Base-by-base conservation (phyloP, 2,888 invertebrate genomes). In the Chaetogeoica ovagalla region DNA sequence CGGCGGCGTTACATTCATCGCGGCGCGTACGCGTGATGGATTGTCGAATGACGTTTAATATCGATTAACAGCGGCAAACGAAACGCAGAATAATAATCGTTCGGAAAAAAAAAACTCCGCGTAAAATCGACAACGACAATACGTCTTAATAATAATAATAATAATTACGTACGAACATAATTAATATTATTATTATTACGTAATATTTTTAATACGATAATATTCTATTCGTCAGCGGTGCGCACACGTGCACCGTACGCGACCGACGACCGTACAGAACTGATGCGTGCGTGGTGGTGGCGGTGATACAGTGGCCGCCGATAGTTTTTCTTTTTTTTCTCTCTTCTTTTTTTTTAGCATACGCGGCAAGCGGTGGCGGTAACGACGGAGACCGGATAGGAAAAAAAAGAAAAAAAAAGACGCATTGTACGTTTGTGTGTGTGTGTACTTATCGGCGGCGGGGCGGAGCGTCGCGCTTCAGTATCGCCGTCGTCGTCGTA, bases 221-320 rank as follows among this genome's bases (percentile, higher is more conserved):
- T 3, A 39, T 39, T 30, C n/a, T n/a, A n/a, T n/a, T 13, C 62
- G 62, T 30, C 1, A 4, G 30, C 30, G 30, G 30, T 4, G 30
- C 4, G 4, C 30, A 30, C 30, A 30, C 17, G 37, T 4, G 17
- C 39, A 77, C 77, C 52, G 59, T 69, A 52, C 76, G 48, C 69
- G 69, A 68, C 62, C 52, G 39, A n/a, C 62, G 48, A 69, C 21
- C 52, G 60, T 52, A 69, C 69, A 62, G 15, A 21, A 77, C 77
- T 62, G 69, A 77, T 63, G n/a, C 52, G 63, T 55, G 19, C n/a
- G n/a, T n/a, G n/a, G n/a, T n/a, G n/a, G n/a, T n/a, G n/a, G n/a
- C n/a, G n/a, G n/a, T n/a, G n/a, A n/a, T n/a, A n/a, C n/a, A n/a
- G 21, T 39, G 48, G 30, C 69, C 30, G 69, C 37, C 30, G 60